Percentiles rank a stretch among this genome's conserved stretches.
phyloP scores from a whole-genome alignment of 2,888 invertebrate genomes.

The Aphodius granarius region DNA sequence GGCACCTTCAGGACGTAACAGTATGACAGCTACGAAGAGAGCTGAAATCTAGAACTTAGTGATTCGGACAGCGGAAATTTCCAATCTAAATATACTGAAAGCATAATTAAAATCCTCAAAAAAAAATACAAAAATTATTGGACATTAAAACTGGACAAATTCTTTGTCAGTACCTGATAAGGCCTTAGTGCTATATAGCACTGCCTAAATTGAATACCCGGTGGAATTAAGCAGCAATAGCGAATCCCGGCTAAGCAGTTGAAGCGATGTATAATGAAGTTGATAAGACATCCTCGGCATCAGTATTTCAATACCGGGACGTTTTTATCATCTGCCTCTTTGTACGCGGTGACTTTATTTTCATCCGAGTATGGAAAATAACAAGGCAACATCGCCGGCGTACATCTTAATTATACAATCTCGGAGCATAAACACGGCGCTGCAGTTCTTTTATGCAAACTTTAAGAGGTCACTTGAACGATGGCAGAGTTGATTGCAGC shows the following conservation, averaged over 20 bases:
- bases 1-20: too few species aligned
- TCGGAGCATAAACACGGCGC: not conserved
- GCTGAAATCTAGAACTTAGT: too few species aligned
- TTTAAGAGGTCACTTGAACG: not conserved
- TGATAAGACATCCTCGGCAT: not conserved
- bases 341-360: not conserved
- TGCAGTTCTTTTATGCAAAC: not conserved
- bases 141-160: too few species aligned
- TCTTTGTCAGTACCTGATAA: too few species aligned
- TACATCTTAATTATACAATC: not conserved
- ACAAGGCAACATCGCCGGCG: not conserved
- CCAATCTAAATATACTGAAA: too few species aligned
- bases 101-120: too few species aligned
- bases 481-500: not conserved
- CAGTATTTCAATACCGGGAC: not conserved
- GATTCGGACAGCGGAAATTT: too few species aligned
- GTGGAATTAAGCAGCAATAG: not conserved
- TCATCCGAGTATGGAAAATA: not conserved
- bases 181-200: not conserved
- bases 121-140: too few species aligned
- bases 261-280: not conserved
- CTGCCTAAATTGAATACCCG: not conserved
- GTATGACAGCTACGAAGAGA: too few species aligned
- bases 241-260: not conserved
- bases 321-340: not conserved